Base-by-base conservation (phyloP, 2,113 vertebrate species). In the Odobenus rosmarus region DNA sequence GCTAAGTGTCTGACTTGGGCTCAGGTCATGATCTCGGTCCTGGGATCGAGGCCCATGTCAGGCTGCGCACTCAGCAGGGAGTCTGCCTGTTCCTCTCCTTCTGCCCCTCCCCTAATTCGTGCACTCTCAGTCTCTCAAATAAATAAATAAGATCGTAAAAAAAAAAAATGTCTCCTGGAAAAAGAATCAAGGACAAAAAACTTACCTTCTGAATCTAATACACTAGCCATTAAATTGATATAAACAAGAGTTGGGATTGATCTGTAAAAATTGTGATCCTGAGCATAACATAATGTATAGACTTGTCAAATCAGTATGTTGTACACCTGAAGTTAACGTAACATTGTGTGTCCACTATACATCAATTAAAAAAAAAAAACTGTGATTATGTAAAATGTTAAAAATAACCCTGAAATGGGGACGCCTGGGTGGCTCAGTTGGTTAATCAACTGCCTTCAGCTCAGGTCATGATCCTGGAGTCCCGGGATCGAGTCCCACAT, bases 121-220 rank as follows among this genome's bases (percentile, higher is more conserved):
- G 5, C 33, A 10, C 67, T 69, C 67, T 19, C 33, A 10, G 33
- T 21, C 33, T 36, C 53, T 55, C 53, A 69, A 69, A 67, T n/a
- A 8, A 33, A 69, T 64, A 64, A 69, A 69, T 69, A 69, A 69
- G 9, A 36, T 69, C 67, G 36, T 69, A 4, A 8, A 67, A 69
- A 69, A n/a, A 69, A 69, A 36, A 94, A 93, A 77, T 64, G 5
- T 59, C 12, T 64, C 39, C 69, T 71, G 23, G 49, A 61, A 97
- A 96, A 96, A 88, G 15, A 76, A n/a, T 69, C 67, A 91, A 46
- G 55, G 59, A 67, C 24, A 55, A 86, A 95, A 85, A 85, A 90
- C 5, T 53, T 53, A 39, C 16, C 79, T 88, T 85, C 87, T 91
- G 33, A 84, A 74, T 53, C 72, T 79, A 86, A 89, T 28, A 13